Percentiles rank a stretch among this genome's conserved stretches.
These are phyloP conservation scores for Podotricha telesiphe DNA, from an alignment of 2,888 invertebrate species.

Conservation along the genomic window DNA sequence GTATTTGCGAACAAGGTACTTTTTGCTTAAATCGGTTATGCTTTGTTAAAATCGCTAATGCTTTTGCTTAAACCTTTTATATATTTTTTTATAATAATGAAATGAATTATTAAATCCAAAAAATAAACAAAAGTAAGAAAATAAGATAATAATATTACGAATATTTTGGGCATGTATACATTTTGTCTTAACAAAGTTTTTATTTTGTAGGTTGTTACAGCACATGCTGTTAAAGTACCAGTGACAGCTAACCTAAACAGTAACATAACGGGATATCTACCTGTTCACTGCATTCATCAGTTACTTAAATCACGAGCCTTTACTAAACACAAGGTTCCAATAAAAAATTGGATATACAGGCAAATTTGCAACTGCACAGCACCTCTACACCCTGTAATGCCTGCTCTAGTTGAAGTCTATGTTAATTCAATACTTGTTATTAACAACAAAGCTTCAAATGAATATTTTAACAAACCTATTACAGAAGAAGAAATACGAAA, in stretches of 20 bases:
- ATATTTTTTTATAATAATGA: too few relatives aligned
- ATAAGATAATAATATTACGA: too few relatives aligned
- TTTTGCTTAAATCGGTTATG: background rate
- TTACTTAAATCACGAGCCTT: conserved; percentile 96
- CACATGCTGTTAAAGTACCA: conserved; percentile 97
- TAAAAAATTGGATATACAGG: conserved; percentile 97
- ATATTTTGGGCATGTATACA: too few relatives aligned
- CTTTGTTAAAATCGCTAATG: too few relatives aligned
- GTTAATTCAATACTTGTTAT: conserved; percentile 94
- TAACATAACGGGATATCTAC: conserved; percentile 94
- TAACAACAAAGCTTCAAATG: conserved; percentile 85
- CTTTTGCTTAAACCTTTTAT: too few relatives aligned
- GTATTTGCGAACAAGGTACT: conserved; percentile 97
- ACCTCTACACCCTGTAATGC: conserved; percentile 97
- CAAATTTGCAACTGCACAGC: conserved; percentile 94
- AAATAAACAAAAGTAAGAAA: too few relatives aligned
- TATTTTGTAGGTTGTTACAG: conserved; percentile 89
- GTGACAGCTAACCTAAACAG: conserved; percentile 95
- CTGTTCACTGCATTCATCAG: conserved; percentile 98
- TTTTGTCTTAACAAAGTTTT: too few relatives aligned
- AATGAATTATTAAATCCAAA: too few relatives aligned
- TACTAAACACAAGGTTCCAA: conserved; percentile 97
- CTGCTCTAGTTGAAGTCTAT: conserved; percentile 96
- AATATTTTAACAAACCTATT: conserved; percentile 95
- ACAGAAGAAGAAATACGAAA: conserved; percentile 93